Conservation (phyloP, 2,113 vertebrate genomes). For the Canis aureus region DNA sequence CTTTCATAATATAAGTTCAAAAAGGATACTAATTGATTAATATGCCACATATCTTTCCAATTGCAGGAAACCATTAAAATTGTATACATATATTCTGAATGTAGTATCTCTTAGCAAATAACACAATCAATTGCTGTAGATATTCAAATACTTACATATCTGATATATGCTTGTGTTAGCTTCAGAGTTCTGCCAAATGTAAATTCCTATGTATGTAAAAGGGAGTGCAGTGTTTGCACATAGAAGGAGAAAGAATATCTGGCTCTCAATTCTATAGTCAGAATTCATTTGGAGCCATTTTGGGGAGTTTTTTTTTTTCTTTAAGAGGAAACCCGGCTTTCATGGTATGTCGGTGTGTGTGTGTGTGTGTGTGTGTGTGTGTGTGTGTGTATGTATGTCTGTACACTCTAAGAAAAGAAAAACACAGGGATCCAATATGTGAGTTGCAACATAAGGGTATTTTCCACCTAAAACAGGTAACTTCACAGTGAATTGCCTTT, state of each 20-base stretch:
- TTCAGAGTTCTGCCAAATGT: slow-evolving; percentile 23
- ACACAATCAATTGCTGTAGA: background rate
- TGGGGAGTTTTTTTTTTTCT: background rate
- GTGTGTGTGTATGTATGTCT: background rate
- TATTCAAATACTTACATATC: background rate
- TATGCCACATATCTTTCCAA: background rate
- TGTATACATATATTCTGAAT: background rate
- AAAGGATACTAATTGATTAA: background rate
- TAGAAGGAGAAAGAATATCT: background rate
- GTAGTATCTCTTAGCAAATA: background rate
- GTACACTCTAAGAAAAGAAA: background rate
- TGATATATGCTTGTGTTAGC: background rate
- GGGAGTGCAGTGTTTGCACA: background rate
- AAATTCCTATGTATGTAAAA: background rate
- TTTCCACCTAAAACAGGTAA: background rate
- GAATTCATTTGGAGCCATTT: slow-evolving; percentile 23
- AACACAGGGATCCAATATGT: background rate
- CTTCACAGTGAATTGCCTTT: slow-evolving; percentile 14
- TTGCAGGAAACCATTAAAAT: background rate
- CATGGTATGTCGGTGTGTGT: background rate
- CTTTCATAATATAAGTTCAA: background rate
- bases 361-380: background rate
- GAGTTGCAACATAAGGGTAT: background rate
- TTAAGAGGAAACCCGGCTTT: background rate
- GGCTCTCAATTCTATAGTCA: background rate